Conservation (phyloP, 2,888 invertebrate genomes). For the Lasioglossum zephyrum region DNA sequence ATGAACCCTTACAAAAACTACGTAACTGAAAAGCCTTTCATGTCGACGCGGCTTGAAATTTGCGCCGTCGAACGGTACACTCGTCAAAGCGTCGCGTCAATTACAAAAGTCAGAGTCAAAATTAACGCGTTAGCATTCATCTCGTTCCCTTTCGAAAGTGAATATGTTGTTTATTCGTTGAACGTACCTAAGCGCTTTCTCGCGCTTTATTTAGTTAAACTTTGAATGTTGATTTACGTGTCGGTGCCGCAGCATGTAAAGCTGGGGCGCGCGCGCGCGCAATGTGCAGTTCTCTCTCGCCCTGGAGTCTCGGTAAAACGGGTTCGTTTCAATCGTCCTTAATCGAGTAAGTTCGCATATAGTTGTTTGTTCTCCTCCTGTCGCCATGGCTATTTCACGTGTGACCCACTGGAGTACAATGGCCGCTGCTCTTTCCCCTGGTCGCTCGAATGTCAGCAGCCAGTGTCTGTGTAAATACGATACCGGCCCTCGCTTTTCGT, state of each 20-base stretch:
- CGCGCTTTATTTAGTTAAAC: slow-evolving; percentile 44
- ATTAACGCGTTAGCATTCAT: slow-evolving; percentile 7
- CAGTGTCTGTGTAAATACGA: slow-evolving; percentile 78
- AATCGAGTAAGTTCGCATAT: slow-evolving; percentile 76
- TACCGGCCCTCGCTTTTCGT: slow-evolving; percentile 74
- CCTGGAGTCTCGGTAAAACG: slow-evolving; percentile 58
- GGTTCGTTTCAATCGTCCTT: slow-evolving; percentile 74
- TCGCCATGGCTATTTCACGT: slow-evolving; percentile 65
- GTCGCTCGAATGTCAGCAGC: slow-evolving; percentile 68
- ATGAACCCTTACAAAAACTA: not conserved
- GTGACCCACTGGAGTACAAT: slow-evolving; percentile 73
- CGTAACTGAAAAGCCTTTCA: not conserved
- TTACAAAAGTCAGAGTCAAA: not conserved
- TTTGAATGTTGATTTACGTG: slow-evolving; percentile 58
- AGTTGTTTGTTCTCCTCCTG: slow-evolving; percentile 69
- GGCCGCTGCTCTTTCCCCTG: slow-evolving; percentile 68
- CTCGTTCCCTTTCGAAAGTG: slow-evolving; percentile 7
- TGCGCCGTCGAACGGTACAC: not conserved
- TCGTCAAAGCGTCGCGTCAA: not conserved
- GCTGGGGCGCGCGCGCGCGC: slow-evolving; percentile 23
- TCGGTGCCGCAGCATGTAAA: slow-evolving; percentile 46
- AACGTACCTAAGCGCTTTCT: slow-evolving; percentile 31
- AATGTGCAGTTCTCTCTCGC: slow-evolving; percentile 44
- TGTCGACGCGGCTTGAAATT: not conserved
- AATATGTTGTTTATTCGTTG: slow-evolving; percentile 10